A percentile compares a stretch with the other conserved stretches of the same genome.
Conservation (phyloP, 2,797 vertebrate species). For the Acipenser ruthenus region DNA sequence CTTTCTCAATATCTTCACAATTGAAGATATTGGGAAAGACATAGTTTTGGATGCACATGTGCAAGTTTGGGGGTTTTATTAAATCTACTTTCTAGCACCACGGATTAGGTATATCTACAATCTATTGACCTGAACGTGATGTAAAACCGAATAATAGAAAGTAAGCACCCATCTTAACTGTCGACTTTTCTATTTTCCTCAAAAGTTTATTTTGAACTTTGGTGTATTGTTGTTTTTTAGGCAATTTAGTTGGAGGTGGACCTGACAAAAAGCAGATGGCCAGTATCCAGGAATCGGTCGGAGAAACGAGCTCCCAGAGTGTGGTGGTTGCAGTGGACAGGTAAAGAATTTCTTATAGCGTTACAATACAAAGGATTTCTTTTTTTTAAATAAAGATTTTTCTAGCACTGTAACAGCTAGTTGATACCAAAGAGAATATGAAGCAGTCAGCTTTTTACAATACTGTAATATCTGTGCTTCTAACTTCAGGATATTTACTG, state of each 20-base stretch:
- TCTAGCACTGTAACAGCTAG: background rate
- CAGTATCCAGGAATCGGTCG: slow-evolving; percentile 90
- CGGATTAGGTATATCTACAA: too few relatives aligned
- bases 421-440: background rate
- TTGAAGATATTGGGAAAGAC: background rate
- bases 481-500: slow-evolving; percentile 81
- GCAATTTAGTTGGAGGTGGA: slow-evolving; percentile 75
- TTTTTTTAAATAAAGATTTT: background rate
- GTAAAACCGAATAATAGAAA: too few relatives aligned
- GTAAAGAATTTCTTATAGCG: slow-evolving; percentile 42
- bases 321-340: slow-evolving; percentile 94
- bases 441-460: background rate
- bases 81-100: too few relatives aligned
- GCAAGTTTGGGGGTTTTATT: too few relatives aligned
- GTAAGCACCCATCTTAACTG: too few relatives aligned
- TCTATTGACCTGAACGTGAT: too few relatives aligned
- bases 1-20: background rate
- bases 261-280: slow-evolving; percentile 88
- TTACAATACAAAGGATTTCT: background rate
- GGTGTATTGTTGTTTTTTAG: slow-evolving; percentile 43
- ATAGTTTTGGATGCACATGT: background rate
- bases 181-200: too few relatives aligned
- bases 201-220: too few relatives aligned
- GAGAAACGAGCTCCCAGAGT: slow-evolving; percentile 94
- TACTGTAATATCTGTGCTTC: slow-evolving; percentile 16